phyloP scores from a whole-genome alignment of 2,888 invertebrate genomes.

The Muscina levida region DNA sequence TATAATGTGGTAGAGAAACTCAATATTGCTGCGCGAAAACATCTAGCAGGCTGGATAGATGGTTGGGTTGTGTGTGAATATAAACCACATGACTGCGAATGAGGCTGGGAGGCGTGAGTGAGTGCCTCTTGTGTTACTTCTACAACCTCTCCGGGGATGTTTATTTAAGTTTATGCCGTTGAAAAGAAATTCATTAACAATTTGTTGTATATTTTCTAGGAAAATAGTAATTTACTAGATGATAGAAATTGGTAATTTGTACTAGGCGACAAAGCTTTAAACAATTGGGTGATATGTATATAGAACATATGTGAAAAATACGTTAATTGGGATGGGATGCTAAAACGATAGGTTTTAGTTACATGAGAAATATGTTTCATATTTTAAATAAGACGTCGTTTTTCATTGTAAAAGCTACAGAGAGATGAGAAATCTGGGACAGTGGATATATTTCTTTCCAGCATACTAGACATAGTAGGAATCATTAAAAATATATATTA shows the following conservation, averaged over 20 bases:
- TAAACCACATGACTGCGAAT: background rate
- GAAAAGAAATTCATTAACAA: slow-evolving; percentile 48
- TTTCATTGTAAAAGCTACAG: too few species aligned
- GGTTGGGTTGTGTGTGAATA: background rate
- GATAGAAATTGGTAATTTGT: slow-evolving; percentile 35
- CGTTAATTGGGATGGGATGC: too few species aligned
- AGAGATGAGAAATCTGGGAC: too few species aligned
- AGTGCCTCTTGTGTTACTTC: background rate
- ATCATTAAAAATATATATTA: too few species aligned
- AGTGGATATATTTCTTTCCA: too few species aligned
- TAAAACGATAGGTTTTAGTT: too few species aligned
- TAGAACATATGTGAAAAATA: too few species aligned
- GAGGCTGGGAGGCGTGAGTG: background rate
- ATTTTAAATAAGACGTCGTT: too few species aligned
- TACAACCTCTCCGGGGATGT: slow-evolving; percentile 19
- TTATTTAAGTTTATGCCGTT: slow-evolving; percentile 36
- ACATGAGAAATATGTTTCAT: too few species aligned
- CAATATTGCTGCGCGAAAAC: background rate
- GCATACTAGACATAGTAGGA: too few species aligned
- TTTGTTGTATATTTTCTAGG: slow-evolving; percentile 35
- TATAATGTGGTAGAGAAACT: background rate
- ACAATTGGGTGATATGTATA: too few species aligned
- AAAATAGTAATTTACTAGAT: slow-evolving; percentile 49
- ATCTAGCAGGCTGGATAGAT: background rate
- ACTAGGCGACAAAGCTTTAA: background rate